Percentiles rank a stretch among this genome's conserved stretches.
Conservation (phyloP, 2,888 invertebrate genomes). For the Cacoxenus indagator region DNA sequence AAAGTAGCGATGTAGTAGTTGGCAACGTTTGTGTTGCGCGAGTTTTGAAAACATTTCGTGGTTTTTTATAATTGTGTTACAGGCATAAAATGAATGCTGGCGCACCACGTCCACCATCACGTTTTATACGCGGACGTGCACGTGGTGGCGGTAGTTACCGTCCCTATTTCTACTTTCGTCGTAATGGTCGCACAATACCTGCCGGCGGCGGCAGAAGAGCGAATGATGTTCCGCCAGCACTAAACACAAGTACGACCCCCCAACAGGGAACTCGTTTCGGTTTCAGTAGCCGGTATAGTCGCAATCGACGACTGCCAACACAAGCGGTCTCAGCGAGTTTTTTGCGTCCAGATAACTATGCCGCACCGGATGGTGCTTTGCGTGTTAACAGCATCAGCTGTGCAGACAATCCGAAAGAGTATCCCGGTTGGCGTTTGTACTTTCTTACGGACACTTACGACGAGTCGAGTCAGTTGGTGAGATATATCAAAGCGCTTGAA, state of each 20-base stretch:
- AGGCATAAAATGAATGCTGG: slow-evolving; percentile 50
- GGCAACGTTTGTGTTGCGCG: not conserved
- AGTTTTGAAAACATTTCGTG: not conserved
- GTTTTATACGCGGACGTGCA: slow-evolving; percentile 56
- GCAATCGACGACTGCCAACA: not conserved
- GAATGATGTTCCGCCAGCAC: not conserved
- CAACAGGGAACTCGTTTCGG: not conserved
- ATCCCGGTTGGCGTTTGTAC: slow-evolving; percentile 84
- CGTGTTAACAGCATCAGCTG: slow-evolving; percentile 50
- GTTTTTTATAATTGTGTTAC: too few relatives aligned
- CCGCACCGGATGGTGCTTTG: slow-evolving; percentile 48
- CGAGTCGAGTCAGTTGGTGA: slow-evolving; percentile 71
- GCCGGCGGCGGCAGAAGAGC: slow-evolving; percentile 40
- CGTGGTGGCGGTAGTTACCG: slow-evolving; percentile 55
- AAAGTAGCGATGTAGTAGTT: too few relatives aligned
- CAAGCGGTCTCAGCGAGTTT: slow-evolving; percentile 44
- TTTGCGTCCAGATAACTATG: slow-evolving; percentile 56
- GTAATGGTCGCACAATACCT: slow-evolving; percentile 62
- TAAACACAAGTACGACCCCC: not conserved
- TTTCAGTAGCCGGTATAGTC: slow-evolving; percentile 5
- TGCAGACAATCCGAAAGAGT: slow-evolving; percentile 66
- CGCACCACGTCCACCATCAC: slow-evolving; percentile 38
- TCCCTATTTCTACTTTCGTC: slow-evolving; percentile 63
- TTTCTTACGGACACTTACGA: slow-evolving; percentile 77
- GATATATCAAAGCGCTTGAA: slow-evolving; percentile 73